phyloP scores from a whole-genome alignment of 1,140 invertebrate genomes.

The Dendrolimus kikuchii region DNA sequence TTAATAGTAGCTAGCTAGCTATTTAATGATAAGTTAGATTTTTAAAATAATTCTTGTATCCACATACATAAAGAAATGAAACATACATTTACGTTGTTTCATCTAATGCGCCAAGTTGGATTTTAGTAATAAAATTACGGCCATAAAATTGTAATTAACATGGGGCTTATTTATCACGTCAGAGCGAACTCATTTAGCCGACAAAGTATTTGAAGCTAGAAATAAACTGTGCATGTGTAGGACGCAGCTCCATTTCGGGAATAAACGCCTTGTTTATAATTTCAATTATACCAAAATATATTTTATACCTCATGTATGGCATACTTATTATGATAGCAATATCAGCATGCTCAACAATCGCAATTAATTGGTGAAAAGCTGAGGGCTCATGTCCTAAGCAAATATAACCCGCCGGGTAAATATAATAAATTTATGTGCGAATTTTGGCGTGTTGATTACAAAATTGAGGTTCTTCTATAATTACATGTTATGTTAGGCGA shows the following conservation, averaged over 20 bases:
- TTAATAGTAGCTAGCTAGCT: too few species aligned
- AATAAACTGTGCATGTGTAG: slow-evolving; percentile 20
- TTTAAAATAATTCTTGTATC: too few species aligned
- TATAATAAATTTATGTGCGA: slow-evolving; percentile 12
- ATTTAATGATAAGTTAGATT: too few species aligned
- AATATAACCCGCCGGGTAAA: slow-evolving; percentile 19
- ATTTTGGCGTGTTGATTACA: slow-evolving; percentile 11
- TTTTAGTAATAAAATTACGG: too few species aligned
- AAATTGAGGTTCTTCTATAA: slow-evolving; percentile 9
- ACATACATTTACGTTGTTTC: too few species aligned
- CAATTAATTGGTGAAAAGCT: slow-evolving; percentile 24
- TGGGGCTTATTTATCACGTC: too few species aligned
- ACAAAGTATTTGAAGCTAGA: slow-evolving; percentile 22
- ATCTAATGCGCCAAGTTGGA: too few species aligned
- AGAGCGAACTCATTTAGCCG: slow-evolving; percentile 15
- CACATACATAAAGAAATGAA: too few species aligned
- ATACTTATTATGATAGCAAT: slow-evolving; percentile 15
- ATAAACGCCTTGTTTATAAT: slow-evolving; percentile 23
- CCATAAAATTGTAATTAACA: too few species aligned
- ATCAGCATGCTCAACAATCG: slow-evolving; percentile 16
- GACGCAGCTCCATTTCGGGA: slow-evolving; percentile 22
- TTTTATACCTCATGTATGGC: slow-evolving; percentile 12
- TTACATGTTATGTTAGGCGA: too few species aligned
- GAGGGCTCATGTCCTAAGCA: slow-evolving; percentile 23
- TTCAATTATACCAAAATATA: slow-evolving; percentile 19